Conservation (phyloP, 2,888 invertebrate species). For the Xanthorhoe spadicearia region DNA sequence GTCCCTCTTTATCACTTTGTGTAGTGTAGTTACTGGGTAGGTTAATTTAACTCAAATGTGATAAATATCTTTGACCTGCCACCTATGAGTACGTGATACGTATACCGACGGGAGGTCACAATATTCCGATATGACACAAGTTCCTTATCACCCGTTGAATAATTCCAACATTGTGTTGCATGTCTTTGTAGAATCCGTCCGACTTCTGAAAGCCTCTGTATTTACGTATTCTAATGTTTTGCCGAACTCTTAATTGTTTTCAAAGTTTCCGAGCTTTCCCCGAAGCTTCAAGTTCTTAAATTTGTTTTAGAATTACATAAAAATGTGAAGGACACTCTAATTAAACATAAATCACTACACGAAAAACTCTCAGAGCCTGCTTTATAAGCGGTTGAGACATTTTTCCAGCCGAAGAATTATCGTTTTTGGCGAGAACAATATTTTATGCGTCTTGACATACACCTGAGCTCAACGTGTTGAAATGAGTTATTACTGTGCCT, state of each 20-base stretch:
- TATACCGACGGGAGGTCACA: constrained; percentile 60
- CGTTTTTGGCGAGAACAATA: constrained; percentile 74
- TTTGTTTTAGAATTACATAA: constrained; percentile 63
- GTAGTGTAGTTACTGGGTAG: constrained; percentile 34
- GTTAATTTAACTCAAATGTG: constrained; percentile 40
- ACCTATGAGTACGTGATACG: constrained; percentile 55
- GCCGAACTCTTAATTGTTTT: constrained; percentile 59
- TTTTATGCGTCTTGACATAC: constrained; percentile 70
- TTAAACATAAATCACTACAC: constrained; percentile 78
- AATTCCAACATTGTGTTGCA: constrained; percentile 45
- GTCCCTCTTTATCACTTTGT: constrained; percentile 15
- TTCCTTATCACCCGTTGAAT: constrained; percentile 53
- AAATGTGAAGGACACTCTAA: constrained; percentile 72
- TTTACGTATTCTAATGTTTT: constrained; percentile 50
- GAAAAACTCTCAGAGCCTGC: constrained; percentile 65
- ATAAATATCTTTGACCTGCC: constrained; percentile 57
- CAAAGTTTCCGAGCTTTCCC: constrained; percentile 54
- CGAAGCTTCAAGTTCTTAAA: constrained; percentile 60
- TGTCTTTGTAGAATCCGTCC: constrained; percentile 39
- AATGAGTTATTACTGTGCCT: constrained; percentile 66
- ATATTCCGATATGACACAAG: constrained; percentile 50
- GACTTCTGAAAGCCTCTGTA: constrained; percentile 38
- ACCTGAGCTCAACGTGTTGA: constrained; percentile 70
- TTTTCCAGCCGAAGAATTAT: constrained; percentile 74
- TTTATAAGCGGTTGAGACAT: constrained; percentile 67